Conservation (phyloP, 2,113 vertebrate species). For the Numida meleagris region DNA sequence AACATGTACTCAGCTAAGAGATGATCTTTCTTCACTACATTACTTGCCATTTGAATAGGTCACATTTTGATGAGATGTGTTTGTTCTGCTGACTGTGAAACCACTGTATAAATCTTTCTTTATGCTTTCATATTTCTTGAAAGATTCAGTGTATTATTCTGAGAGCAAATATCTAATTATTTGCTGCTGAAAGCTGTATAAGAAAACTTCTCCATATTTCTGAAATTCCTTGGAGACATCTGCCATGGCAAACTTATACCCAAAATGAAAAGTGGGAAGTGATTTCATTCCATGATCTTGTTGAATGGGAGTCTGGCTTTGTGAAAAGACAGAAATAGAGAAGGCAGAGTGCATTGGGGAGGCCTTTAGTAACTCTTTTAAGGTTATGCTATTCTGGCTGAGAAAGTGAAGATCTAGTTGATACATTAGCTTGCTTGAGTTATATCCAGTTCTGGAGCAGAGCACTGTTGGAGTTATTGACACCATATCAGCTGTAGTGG, state of each 20-base stretch:
- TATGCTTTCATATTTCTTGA: neutral
- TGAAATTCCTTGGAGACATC: constrained; percentile 26
- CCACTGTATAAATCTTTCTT: neutral
- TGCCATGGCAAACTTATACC: neutral
- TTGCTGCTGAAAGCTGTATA: constrained; percentile 18
- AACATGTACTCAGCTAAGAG: constrained; percentile 2
- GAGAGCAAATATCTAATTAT: constrained; percentile 52
- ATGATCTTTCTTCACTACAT: constrained; percentile 44
- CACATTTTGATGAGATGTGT: constrained; percentile 43
- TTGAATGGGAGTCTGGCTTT: neutral
- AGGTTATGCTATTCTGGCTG: neutral
- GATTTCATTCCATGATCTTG: neutral
- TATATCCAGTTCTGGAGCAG: neutral
- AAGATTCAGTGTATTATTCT: constrained; percentile 9
- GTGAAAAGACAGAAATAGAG: neutral
- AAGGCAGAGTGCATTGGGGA: neutral
- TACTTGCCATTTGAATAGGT: constrained; percentile 67
- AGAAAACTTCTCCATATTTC: neutral
- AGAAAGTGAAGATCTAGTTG: neutral
- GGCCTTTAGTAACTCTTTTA: neutral
- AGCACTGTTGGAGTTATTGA: neutral
- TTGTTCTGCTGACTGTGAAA: constrained; percentile 38
- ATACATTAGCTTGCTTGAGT: neutral
- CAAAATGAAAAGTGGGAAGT: neutral
- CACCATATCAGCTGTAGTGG: neutral